Evolutionary conservation across 2,797 vertebrate genomes (phyloP), one percentile per base, ranked within the genome.

Genomic region (Choloepus didactylus): DNA sequence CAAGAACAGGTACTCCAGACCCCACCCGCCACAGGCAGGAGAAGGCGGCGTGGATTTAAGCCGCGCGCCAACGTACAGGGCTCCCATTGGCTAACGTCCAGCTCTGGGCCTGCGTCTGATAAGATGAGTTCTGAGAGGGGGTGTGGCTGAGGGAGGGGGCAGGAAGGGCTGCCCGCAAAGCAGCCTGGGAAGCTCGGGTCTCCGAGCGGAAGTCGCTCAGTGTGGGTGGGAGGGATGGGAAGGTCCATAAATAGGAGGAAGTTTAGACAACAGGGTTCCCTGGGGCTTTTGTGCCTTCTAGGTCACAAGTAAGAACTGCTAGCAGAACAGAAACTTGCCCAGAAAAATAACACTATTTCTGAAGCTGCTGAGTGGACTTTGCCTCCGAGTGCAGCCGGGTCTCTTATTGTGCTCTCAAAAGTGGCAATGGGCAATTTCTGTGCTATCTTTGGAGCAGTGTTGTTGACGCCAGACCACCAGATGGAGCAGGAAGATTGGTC

Each of bases 271-370:
- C 82, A 56, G 90, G 49, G 6, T 88, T 85, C 97, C 96, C 96
- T 94, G 46, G 97, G 93, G 92, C 87, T 79, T 2, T 92, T 77
- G 82, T 85, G 0, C 1, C 93, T 93, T 93, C 88, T 95, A 73
- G 95, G 92, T 96, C 95, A 89, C 21, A 21, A 87, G 76, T 70
- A 60, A 93, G 86, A 96, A 76, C 88, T 67, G 60, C 54, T 35
- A 86, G 82, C 82, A 89, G 88, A 93, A 92, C 85, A 95, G 93
- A 97, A 93, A 96, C 88, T 96, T 95, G 94, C 95, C 82, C 49
- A 3, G 0, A 2, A 15, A 25, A 25, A 35, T 54, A 51, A 38
- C n/a, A 62, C 66, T 38, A 31, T 49, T 86, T 95, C 62, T 92
- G 56, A 95, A 96, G 93, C 60, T 92, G 54, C 66, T 31, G 87